phyloP scores from a whole-genome alignment of 30 jellyfish, hydroid and myxozoan species.

The Nemopilema nomurai region DNA sequence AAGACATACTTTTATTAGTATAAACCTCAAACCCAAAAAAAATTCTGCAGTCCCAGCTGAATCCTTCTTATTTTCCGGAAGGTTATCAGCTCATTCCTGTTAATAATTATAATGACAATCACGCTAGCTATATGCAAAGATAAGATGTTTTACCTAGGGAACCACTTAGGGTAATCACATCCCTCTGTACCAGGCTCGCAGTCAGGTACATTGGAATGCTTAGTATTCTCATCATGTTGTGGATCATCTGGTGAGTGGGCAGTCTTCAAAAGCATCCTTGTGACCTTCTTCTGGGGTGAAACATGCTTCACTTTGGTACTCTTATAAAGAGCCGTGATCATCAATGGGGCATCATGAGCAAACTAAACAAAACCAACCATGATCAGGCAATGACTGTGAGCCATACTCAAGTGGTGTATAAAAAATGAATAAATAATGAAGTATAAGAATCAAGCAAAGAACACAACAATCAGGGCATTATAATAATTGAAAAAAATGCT shows the following conservation, averaged over 20 bases:
- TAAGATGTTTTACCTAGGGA: constrained; percentile 61
- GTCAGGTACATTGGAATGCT: constrained; percentile 12
- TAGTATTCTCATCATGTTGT: constrained; percentile 35
- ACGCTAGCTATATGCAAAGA: neutral
- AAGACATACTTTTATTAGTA: no score
- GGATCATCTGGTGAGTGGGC: constrained; percentile 44
- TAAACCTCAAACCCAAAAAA: no score
- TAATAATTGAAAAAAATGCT: no score
- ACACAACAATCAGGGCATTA: no score
- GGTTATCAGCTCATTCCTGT: no score
- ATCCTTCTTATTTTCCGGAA: no score
- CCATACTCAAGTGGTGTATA: no score
- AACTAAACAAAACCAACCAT: no score
- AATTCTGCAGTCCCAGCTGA: no score
- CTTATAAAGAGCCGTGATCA: constrained; percentile 42
- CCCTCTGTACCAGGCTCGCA: constrained; percentile 68
- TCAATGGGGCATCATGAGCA: constrained; percentile 45
- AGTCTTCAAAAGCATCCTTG: constrained; percentile 75
- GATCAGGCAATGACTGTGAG: no score
- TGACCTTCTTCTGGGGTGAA: constrained; percentile 93
- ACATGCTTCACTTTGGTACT: constrained; percentile 63
- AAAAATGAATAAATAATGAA: no score
- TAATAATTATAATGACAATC: neutral
- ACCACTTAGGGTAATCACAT: constrained; percentile 70
- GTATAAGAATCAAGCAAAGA: no score